Evolutionary conservation across 92 coral and sea anemone species (phyloP).

Genomic region (Phymanthus crucifer): DNA sequence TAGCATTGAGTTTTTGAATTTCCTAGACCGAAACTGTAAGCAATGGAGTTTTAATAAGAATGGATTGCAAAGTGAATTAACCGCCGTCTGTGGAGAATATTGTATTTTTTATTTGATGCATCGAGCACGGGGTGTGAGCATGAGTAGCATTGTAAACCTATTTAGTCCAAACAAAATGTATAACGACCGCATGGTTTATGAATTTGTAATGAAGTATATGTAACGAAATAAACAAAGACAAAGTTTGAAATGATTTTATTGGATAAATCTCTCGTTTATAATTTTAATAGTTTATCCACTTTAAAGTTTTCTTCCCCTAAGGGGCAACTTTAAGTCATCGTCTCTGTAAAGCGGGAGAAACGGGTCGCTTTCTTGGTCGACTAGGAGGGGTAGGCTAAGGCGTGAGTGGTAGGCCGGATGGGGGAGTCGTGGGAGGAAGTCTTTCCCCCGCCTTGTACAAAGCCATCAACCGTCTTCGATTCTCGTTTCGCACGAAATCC

Average conservation of each 20-base stretch:
- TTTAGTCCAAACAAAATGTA: background rate
- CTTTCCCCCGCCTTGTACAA: background rate
- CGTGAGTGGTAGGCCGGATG: background rate
- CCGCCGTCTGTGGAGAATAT: too few relatives aligned
- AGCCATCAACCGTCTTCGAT: background rate
- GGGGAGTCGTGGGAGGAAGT: background rate
- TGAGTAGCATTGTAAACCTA: background rate
- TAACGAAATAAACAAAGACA: background rate
- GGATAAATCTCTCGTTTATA: background rate
- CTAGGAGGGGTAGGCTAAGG: background rate
- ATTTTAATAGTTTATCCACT: background rate
- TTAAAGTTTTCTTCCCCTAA: background rate
- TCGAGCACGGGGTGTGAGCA: background rate
- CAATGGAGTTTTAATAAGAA: too few relatives aligned
- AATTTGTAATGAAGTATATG: background rate
- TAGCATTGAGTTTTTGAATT: background rate
- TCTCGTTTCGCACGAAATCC: background rate
- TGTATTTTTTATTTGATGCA: too few relatives aligned
- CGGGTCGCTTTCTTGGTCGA: constrained; percentile 2
- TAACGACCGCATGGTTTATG: background rate
- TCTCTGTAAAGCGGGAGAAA: constrained; percentile 9
- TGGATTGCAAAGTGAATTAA: too few relatives aligned
- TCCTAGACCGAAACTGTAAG: background rate
- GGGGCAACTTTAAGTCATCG: background rate
- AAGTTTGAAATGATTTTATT: background rate